Base-by-base conservation (phyloP, 2,888 invertebrate genomes). In the Hanleya hanleyi region DNA sequence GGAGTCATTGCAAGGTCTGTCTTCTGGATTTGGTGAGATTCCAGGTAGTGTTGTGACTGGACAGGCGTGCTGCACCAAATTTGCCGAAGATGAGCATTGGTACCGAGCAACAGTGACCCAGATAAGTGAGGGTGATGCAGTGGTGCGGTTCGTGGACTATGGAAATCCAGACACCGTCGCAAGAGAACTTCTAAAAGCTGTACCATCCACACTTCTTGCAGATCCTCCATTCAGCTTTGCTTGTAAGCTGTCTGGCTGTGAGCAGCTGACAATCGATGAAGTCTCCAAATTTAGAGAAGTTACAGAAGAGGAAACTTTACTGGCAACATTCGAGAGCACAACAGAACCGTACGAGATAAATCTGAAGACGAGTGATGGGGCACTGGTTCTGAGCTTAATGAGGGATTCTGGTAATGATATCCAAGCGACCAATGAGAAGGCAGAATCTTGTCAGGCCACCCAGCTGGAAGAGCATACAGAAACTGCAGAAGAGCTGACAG, bases 111-210 rank as follows among this genome's bases (percentile, higher is more conserved):
- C 74, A 22, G 81, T 88, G 22, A 62, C 74, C 7, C 64, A 75
- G 1, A 69, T 77, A 0, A 64, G 77, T 33, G 90, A 88, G 1
- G 65, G 61, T 1, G 74, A 70, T n/a, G 77, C 79, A 1, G 69
- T 69, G 62, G 86, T 90, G 0, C 71, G 71, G 15, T 90, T 88
- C 80, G 78, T 89, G 12, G 90, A 90, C 76, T 89, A 86, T 80
- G 90, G 90, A 7, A 89, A 90, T 70, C 72, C 74, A 7, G 87
- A 88, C 38, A 75, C 69, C n/a, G 81, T 86, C 5, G 61, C 75
- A 1, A n/a, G n/a, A n/a, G n/a, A n/a, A n/a, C 76, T 77, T n/a
- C 62, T 89, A 3, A 83, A 83, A 75, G 66, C 29, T 32, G 15
- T 57, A 57, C 61, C 61, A 1, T 18, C n/a, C 15, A 29, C 26